Conservation (phyloP, 2,113 vertebrate genomes). For the Tetraodon nigroviridis region DNA sequence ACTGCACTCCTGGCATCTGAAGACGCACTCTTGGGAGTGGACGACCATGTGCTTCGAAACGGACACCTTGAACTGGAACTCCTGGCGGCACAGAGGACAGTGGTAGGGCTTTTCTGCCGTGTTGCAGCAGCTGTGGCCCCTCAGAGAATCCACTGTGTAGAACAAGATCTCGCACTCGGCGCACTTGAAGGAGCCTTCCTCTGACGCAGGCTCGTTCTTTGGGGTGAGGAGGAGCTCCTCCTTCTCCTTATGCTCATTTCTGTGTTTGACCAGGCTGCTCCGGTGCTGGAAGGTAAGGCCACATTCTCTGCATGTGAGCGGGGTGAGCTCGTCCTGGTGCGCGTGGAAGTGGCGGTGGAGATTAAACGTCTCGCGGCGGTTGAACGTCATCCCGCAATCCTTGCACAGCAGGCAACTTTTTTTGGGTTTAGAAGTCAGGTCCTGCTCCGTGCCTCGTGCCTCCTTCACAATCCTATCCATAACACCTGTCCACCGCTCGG, state of each 20-base stretch:
- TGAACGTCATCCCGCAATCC: slow-evolving; percentile 73
- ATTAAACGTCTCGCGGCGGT: slow-evolving; percentile 70
- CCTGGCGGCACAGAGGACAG: slow-evolving; percentile 70
- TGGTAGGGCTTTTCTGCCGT: slow-evolving; percentile 65
- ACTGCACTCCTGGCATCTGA: slow-evolving; percentile 80
- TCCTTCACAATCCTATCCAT: slow-evolving; percentile 1
- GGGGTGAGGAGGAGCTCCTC: slow-evolving; percentile 25
- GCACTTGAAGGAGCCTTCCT: slow-evolving; percentile 53
- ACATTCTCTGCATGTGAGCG: slow-evolving; percentile 74
- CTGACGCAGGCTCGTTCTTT: slow-evolving; percentile 31
- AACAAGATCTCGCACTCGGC: slow-evolving; percentile 64
- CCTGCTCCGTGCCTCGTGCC: slow-evolving; percentile 1
- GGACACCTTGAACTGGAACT: slow-evolving; percentile 70
- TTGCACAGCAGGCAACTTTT: slow-evolving; percentile 62
- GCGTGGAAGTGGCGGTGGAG: slow-evolving; percentile 76
- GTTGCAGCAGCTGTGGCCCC: slow-evolving; percentile 62
- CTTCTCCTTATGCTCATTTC: slow-evolving; percentile 61
- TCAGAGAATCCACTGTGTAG: slow-evolving; percentile 51
- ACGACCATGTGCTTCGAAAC: slow-evolving; percentile 73
- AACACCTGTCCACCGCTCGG: slow-evolving; percentile 1
- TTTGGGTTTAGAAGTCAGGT: slow-evolving; percentile 39
- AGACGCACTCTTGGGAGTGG: slow-evolving; percentile 71
- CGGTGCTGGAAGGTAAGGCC: slow-evolving; percentile 74
- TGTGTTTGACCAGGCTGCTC: slow-evolving; percentile 73
- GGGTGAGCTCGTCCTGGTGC: slow-evolving; percentile 72